Conservation (phyloP, 2,888 invertebrate species). For the Gerris lacustris region DNA sequence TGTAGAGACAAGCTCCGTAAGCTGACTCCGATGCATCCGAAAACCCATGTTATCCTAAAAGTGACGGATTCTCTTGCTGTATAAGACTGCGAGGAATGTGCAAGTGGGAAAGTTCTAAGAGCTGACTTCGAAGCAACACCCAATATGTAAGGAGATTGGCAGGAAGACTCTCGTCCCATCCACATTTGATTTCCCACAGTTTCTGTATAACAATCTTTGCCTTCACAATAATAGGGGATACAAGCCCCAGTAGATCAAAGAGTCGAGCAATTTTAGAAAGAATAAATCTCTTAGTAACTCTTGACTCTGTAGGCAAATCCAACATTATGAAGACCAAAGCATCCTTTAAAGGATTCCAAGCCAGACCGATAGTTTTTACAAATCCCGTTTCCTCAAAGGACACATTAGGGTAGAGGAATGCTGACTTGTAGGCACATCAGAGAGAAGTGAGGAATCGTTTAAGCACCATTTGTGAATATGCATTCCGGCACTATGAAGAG, state of each 20-base stretch:
- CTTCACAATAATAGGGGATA: background rate
- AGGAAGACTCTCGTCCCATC: background rate
- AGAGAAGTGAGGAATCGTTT: background rate
- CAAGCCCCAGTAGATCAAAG: background rate
- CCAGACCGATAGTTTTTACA: conserved; percentile 13
- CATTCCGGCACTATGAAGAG: background rate
- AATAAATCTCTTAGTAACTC: background rate
- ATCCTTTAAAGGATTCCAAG: conserved; percentile 12
- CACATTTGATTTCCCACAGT: background rate
- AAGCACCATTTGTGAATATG: background rate
- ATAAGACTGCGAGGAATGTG: background rate
- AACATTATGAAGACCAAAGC: background rate
- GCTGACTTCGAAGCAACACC: background rate
- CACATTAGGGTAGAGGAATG: background rate
- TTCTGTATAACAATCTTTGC: background rate
- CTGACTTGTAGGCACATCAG: background rate
- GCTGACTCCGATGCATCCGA: background rate
- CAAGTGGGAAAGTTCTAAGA: background rate
- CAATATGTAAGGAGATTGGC: no score
- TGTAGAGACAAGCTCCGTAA: background rate
- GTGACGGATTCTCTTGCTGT: background rate
- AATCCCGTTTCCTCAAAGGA: background rate
- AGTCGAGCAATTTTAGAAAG: background rate
- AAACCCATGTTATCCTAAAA: background rate
- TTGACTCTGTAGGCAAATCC: background rate